phyloP scores from a whole-genome alignment of 53 echinoderm and acorn worm genomes.

The Pentamera pediparva region DNA sequence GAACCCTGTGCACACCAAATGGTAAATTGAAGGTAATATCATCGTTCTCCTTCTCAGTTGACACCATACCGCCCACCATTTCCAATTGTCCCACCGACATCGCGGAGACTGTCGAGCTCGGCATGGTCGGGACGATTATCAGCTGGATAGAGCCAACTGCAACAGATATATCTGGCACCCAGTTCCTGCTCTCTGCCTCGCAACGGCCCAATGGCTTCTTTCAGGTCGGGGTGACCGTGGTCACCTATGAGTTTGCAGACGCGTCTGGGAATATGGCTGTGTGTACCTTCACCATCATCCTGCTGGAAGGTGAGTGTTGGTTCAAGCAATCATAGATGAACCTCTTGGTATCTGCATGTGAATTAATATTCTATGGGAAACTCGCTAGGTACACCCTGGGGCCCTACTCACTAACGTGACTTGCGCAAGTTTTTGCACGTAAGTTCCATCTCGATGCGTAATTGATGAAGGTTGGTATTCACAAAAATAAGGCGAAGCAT shows the following conservation, averaged over 20 bases:
- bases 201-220: neutral
- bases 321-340: neutral
- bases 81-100: conserved; percentile 3
- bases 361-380: too few species aligned
- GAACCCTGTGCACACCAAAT: neutral
- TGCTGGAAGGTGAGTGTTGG: neutral
- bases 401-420: too few species aligned
- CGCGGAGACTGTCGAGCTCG: neutral
- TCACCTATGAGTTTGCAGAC: conserved; percentile 4
- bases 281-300: conserved; percentile 12
- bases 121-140: neutral
- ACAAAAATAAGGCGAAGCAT: too few species aligned
- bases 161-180: conserved; percentile 31
- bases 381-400: too few species aligned
- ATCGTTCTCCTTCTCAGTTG: conserved; percentile 20
- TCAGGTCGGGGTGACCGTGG: conserved; percentile 14
- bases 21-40: neutral
- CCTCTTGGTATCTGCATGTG: too few species aligned
- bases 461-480: too few species aligned
- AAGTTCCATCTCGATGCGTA: too few species aligned
- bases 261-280: neutral
- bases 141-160: conserved; percentile 32
- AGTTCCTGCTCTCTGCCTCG: neutral
- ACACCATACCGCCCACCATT: conserved; percentile 28
- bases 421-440: too few species aligned